These are phyloP conservation scores for Ammodytes marinus DNA, from an alignment of 2,113 vertebrate genomes.

Conservation along the genomic window DNA sequence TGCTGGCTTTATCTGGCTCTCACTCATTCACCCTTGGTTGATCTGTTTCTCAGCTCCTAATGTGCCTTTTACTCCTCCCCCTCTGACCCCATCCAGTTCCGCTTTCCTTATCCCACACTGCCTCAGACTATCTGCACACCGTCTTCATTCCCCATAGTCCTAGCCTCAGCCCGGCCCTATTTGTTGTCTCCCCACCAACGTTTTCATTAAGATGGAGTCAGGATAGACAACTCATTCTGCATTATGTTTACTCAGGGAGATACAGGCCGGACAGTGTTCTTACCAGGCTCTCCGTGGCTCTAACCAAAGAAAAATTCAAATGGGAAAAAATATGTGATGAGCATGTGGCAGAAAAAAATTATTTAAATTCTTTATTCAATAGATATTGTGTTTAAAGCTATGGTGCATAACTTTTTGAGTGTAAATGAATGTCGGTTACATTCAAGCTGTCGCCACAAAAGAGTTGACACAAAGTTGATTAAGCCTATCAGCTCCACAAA, in stretches of 20 bases:
- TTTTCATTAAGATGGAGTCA: slow-evolving; percentile 85
- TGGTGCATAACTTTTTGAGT: too few species aligned
- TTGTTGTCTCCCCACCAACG: slow-evolving; percentile 70
- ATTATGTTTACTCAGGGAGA: slow-evolving; percentile 68
- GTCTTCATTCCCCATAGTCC: slow-evolving; percentile 6
- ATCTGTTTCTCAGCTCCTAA: slow-evolving; percentile 45
- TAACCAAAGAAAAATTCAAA: neutral
- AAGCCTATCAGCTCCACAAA: too few species aligned
- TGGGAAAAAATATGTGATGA: slow-evolving; percentile 10
- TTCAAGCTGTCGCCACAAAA: too few species aligned
- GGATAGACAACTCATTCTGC: slow-evolving; percentile 71
- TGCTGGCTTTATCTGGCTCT: slow-evolving; percentile 48
- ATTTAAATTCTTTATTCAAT: neutral
- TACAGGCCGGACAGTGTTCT: slow-evolving; percentile 20
- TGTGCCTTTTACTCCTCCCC: slow-evolving; percentile 17
- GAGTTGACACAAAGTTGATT: too few species aligned
- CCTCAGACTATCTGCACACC: slow-evolving; percentile 30
- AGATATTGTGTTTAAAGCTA: neutral
- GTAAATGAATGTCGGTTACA: too few species aligned
- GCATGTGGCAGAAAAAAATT: neutral
- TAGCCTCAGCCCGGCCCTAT: slow-evolving; percentile 49
- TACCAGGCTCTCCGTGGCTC: slow-evolving; percentile 1
- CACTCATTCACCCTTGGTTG: slow-evolving; percentile 42
- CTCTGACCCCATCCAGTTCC: slow-evolving; percentile 33
- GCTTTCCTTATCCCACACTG: slow-evolving; percentile 13